These are phyloP conservation scores for Oligia fasciuncula DNA, from an alignment of 2,888 invertebrate genomes.

Conservation along the genomic window DNA sequence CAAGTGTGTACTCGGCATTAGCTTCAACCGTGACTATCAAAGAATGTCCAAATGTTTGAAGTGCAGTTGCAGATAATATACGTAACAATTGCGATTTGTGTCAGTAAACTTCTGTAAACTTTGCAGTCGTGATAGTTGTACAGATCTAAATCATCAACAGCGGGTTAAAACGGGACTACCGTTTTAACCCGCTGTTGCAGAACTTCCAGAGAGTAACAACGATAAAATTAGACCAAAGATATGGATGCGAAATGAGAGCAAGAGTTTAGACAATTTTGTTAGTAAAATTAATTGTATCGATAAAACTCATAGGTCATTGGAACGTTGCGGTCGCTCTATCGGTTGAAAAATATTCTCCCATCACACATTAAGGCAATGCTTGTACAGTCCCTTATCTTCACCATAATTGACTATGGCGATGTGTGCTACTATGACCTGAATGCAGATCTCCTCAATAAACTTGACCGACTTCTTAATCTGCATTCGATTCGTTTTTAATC, in stretches of 20 bases:
- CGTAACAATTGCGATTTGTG: conserved; percentile 14
- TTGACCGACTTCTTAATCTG: no score
- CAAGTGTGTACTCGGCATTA: conserved; percentile 10
- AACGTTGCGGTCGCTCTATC: no score
- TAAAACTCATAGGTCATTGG: not conserved
- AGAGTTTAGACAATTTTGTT: conserved; percentile 14
- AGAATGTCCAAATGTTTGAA: conserved; percentile 11
- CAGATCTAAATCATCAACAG: conserved; percentile 29
- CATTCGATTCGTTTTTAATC: no score
- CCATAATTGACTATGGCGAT: no score
- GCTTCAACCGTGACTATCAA: not conserved
- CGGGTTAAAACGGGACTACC: no score
- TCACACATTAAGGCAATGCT: no score
- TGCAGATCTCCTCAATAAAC: no score
- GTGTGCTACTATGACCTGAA: no score
- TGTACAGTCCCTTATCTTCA: no score
- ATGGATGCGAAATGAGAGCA: conserved; percentile 11
- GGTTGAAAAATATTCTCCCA: no score
- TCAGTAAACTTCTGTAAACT: conserved; percentile 26
- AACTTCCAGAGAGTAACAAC: conserved; percentile 34
- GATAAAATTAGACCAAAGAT: conserved; percentile 35
- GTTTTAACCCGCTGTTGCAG: conserved; percentile 18
- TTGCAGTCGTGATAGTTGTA: conserved; percentile 16
- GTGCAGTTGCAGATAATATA: conserved; percentile 5
- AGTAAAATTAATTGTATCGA: conserved; percentile 3